Evolutionary conservation across 2,797 vertebrate species (phyloP).

Genomic region (Pelodytes ibericus): DNA sequence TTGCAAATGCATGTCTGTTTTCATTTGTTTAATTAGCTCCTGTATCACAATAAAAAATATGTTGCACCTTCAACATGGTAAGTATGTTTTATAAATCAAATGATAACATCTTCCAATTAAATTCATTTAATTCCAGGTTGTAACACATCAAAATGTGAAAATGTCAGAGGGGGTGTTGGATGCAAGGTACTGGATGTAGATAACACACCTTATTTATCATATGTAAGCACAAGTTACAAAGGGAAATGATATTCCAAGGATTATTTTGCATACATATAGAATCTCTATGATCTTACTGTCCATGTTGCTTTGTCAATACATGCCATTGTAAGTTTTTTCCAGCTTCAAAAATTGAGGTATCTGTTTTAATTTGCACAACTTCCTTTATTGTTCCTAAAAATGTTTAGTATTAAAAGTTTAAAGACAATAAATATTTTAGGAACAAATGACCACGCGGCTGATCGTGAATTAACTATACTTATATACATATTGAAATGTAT

Average conservation of each 20-base stretch:
- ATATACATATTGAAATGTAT: slow-evolving; percentile 39
- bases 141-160: too few relatives aligned
- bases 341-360: slow-evolving; percentile 10
- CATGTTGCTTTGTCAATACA: not conserved
- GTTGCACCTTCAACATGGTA: too few relatives aligned
- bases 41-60: too few relatives aligned
- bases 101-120: too few relatives aligned
- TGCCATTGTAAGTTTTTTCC: slow-evolving; percentile 1
- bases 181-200: too few relatives aligned
- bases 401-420: not conserved
- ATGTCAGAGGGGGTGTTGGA: too few relatives aligned
- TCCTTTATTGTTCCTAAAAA: not conserved
- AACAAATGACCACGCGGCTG: slow-evolving; percentile 31
- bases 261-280: slow-evolving; percentile 9
- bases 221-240: not conserved
- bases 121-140: too few relatives aligned
- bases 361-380: not conserved
- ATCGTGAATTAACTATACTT: slow-evolving; percentile 34
- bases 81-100: too few relatives aligned
- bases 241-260: slow-evolving; percentile 3
- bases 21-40: too few relatives aligned
- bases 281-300: not conserved
- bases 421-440: slow-evolving; percentile 1
- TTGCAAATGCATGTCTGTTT: too few relatives aligned
- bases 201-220: too few relatives aligned